Evolutionary conservation across 2,113 vertebrate genomes (phyloP).

Genomic region (Setophaga coronata): DNA sequence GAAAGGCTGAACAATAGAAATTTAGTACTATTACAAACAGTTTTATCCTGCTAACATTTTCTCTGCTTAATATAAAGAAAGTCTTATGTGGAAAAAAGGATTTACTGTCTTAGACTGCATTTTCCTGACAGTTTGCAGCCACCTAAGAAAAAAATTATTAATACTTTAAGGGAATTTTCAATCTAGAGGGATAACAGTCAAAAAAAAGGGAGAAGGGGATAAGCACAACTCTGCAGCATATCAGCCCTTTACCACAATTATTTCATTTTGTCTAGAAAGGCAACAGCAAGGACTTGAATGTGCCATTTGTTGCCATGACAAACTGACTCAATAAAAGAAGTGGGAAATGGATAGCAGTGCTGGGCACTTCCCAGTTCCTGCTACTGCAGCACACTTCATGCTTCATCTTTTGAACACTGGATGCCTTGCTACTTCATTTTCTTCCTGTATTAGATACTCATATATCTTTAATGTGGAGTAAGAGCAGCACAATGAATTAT

Average conservation of each 20-base stretch:
- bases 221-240: not conserved
- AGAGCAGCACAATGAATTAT: slow-evolving; percentile 65
- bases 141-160: not conserved
- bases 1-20: not conserved
- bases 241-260: not conserved
- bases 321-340: not conserved
- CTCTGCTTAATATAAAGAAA: not conserved
- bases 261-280: slow-evolving; percentile 3
- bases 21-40: not conserved
- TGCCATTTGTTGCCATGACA: slow-evolving; percentile 62
- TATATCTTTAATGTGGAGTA: slow-evolving; percentile 63
- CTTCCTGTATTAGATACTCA: slow-evolving; percentile 46
- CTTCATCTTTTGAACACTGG: not conserved
- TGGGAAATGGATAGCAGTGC: not conserved
- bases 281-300: not conserved
- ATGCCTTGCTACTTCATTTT: slow-evolving; percentile 11
- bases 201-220: not conserved
- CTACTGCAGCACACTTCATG: rapidly evolving
- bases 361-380: not conserved
- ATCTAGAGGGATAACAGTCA: not conserved
- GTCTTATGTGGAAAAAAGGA: not conserved
- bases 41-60: not conserved
- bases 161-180: not conserved
- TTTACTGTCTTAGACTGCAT: not conserved
- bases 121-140: not conserved